Evolutionary conservation across 2,113 vertebrate genomes (phyloP).

Genomic region (Ascaphus truei): DNA sequence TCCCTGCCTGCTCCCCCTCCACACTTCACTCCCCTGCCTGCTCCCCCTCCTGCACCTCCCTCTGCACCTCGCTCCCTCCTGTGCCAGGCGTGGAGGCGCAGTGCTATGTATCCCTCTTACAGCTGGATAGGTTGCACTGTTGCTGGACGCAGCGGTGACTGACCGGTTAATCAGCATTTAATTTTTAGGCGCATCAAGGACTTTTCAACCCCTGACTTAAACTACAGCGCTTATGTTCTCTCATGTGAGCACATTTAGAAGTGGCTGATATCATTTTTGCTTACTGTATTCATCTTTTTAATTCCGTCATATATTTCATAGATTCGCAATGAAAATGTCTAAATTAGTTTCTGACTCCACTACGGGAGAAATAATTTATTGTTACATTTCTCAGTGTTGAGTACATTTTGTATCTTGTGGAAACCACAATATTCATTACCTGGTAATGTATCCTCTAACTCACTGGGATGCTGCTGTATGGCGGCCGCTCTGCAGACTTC

Average conservation of each 20-base stretch:
- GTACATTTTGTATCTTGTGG: conserved; percentile 33
- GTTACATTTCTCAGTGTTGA: conserved; percentile 18
- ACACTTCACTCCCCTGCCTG: too few relatives aligned
- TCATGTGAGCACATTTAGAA: conserved; percentile 9
- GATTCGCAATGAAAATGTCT: conserved; percentile 23
- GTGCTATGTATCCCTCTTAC: too few relatives aligned
- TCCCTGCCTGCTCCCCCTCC: too few relatives aligned
- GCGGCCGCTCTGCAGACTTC: conserved; percentile 7
- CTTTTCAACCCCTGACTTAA: too few relatives aligned
- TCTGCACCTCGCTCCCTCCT: too few relatives aligned
- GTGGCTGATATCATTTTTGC: conserved; percentile 9
- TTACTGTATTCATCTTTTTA: conserved; percentile 35
- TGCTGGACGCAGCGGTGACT: too few relatives aligned
- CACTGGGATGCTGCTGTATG: conserved; percentile 29
- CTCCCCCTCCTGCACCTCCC: too few relatives aligned
- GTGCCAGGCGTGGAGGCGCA: too few relatives aligned
- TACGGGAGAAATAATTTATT: conserved; percentile 31
- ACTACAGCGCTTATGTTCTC: neutral
- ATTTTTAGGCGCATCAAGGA: too few relatives aligned
- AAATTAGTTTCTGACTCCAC: conserved; percentile 34
- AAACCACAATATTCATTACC: conserved; percentile 14
- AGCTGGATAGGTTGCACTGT: too few relatives aligned
- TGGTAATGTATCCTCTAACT: conserved; percentile 27
- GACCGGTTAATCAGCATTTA: too few relatives aligned
- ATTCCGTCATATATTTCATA: conserved; percentile 29